Evolutionary conservation across 2,797 vertebrate species (phyloP), one percentile per base, ranked within the genome.

Genomic region (Dromococcyx pavoninus): DNA sequence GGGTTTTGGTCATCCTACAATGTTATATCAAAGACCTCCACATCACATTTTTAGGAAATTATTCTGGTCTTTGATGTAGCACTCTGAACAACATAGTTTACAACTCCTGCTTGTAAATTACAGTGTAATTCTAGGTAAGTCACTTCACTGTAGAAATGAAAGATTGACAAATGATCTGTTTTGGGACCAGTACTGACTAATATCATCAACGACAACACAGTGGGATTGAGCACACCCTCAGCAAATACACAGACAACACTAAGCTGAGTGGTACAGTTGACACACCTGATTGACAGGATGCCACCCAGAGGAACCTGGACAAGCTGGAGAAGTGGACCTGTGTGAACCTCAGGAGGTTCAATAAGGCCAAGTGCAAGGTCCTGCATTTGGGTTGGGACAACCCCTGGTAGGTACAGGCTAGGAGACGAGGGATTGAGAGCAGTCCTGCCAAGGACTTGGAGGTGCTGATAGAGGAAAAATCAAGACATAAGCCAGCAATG

Each of bases 251-350:
- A 48, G 61, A 54, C 9, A 8, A 74, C 41, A 39, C 7, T 24
- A 80, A 75, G 33, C 13, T 56, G 32, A 61, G 35, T 30, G 35
- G 32, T 80, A 35, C 3, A 2, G 19, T 2, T n/a, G 6, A 50
- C 28, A n/a, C 0, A 1, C 3, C 41, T 28, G 17, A 70, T 28
- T 15, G 23, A 82, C 0, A 0, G 19, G 27, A 67, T 30, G 23
- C 11, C 30, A 37, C 15, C 1, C 61, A 73, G 17, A 73, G 4
- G 14, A 10, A 65, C 9, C 15, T 24, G 24, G 13, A 65, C 39
- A 39, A 69, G 25, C 39, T 69, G 1, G 0, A 82, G 28, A 41
- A 57, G 17, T 18, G 25, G 25, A n/a, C 22, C 37, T 13, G 9
- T 10, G 18, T 11, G 51, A 70, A 57, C 6, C 4, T 54, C 11